Base-by-base conservation (phyloP, 2,113 vertebrate genomes). In the Illadopsis cleaveri region DNA sequence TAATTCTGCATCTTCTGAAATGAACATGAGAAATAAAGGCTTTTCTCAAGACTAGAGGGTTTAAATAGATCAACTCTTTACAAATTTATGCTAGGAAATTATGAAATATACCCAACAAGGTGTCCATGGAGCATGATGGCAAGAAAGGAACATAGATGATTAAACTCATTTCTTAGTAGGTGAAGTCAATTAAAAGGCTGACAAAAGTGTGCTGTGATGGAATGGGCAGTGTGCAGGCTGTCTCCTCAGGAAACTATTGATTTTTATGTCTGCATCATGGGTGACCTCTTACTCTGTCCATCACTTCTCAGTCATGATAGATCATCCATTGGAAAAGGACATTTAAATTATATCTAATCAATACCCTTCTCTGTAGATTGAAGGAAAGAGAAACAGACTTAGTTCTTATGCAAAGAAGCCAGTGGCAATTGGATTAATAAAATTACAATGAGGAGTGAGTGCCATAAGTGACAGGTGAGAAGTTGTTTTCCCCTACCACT, bases 101-200 rank as follows among this genome's bases (percentile, higher is more conserved):
- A 50, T 25, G 16, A 18, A 69, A 33, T 65, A 84, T 76, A 86
- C 17, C 8, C 3, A 75, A 82, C 11, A 64, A 66, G 5, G 31
- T 68, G 16, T 70, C 47, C 56, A 50, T 56, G 37, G 5, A 84
- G 3, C 35, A 65, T 54, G 54, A 61, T n/a, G 15, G 5, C n/a
- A 76, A 60, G 22, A 82, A 82, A 73, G 54, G 91, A 96, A 83
- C 17, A 11, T 10, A 45, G 25, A 28, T 85, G 11, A 66, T 65
- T 89, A 78, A 94, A 51, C 7, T 68, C 0, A 96, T 54, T 90
- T 90, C 42, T 65, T 65, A 86, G 30, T 28, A 72, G 23, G 4
- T 87, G 90, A 90, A 95, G 82, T 96, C 37, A 66, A 56, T 97
- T 97, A 94, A 85, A 94, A 60, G 97, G 37, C 68, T 96, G 92